Percentiles rank a stretch among this genome's conserved stretches.
Conservation (phyloP, 2,797 vertebrate genomes). For the Dromococcyx pavoninus region DNA sequence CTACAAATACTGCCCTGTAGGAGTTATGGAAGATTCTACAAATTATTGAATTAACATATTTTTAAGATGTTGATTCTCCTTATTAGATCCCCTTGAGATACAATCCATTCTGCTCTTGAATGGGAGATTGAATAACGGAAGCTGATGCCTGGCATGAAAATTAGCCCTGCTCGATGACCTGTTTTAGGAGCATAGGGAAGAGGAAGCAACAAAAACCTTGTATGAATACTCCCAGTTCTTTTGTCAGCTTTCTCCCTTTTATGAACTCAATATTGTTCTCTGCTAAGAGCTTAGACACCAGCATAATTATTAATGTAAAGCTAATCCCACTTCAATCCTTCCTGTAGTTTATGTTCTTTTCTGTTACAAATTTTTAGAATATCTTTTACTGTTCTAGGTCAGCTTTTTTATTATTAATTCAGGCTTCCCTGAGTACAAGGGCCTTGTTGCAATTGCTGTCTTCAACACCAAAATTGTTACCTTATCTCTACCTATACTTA, state of each 20-base stretch:
- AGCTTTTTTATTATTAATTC: not conserved
- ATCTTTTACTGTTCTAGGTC: not conserved
- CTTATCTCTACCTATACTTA: not conserved
- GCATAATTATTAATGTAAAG: not conserved
- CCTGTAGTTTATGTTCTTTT: not conserved
- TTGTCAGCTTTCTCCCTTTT: not conserved
- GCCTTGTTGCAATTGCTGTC: not conserved
- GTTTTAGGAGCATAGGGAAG: accelerated
- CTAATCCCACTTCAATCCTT: not conserved
- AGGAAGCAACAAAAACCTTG: not conserved
- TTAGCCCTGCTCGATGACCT: not conserved
- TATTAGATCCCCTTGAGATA: not conserved
- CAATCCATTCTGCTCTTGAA: not conserved
- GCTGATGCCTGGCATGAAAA: not conserved
- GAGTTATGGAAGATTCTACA: not conserved
- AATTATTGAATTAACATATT: not conserved
- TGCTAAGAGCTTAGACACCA: not conserved
- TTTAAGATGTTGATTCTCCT: not conserved
- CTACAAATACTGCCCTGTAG: not conserved
- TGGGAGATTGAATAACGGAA: not conserved
- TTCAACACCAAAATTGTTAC: not conserved
- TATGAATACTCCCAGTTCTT: not conserved
- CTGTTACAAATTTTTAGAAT: not conserved
- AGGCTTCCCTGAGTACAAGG: not conserved
- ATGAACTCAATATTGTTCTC: not conserved